These are phyloP conservation scores for Monarcha castaneiventris DNA, from an alignment of 2,113 vertebrate species.

Conservation along the genomic window DNA sequence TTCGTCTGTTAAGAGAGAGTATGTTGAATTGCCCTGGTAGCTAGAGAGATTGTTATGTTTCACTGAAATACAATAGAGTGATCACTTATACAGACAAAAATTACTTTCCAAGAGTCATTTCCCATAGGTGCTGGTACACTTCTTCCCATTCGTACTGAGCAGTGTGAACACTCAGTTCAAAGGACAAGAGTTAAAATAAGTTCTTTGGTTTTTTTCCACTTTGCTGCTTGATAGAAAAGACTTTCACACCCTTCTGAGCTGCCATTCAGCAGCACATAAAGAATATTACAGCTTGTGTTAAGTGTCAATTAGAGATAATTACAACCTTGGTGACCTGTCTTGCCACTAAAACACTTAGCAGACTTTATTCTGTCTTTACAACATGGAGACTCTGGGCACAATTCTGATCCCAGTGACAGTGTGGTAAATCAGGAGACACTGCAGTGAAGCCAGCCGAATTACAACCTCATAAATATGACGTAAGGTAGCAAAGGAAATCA, in stretches of 20 bases:
- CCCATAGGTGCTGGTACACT: not conserved
- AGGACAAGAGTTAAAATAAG: conserved; percentile 7
- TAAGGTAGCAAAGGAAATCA: not conserved
- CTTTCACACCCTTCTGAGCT: not conserved
- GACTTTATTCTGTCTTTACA: conserved; percentile 21
- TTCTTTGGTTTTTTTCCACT: not conserved
- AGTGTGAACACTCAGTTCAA: not conserved
- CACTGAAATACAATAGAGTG: not conserved
- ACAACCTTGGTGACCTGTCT: conserved; percentile 21
- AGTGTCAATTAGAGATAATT: conserved; percentile 55
- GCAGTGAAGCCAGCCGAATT: not conserved
- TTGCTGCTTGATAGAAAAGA: not conserved
- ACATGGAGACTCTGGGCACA: not conserved
- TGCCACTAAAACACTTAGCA: conserved; percentile 35
- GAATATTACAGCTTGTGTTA: conserved; percentile 11
- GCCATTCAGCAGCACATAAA: conserved; percentile 24
- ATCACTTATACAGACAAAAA: not conserved
- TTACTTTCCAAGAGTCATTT: not conserved
- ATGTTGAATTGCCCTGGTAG: not conserved
- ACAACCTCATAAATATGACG: not conserved
- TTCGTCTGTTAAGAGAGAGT: not conserved
- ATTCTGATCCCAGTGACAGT: not conserved
- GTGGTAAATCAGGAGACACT: not conserved
- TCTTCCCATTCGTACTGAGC: not conserved
- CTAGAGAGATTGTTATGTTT: not conserved